Base-by-base conservation (phyloP, 2,888 invertebrate species). In the Conomelus anceps region DNA sequence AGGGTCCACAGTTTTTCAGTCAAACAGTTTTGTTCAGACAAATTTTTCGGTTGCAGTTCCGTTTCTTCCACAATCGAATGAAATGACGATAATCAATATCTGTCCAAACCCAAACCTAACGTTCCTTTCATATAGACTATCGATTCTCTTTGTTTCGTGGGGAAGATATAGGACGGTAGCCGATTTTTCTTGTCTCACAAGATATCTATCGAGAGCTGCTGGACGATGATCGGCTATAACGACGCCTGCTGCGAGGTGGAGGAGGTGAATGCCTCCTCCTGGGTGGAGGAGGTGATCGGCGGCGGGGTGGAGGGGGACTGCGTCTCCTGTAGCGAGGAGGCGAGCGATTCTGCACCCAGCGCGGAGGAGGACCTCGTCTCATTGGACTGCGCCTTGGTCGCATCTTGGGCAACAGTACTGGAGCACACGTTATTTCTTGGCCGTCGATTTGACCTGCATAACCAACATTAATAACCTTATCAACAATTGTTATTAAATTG, bases 401-500 rank as follows among this genome's bases (percentile, higher is more conserved):
- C 20, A 90, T 89, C 41, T 91, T 96, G 84, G 96, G 97, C 88
- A 98, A 94, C 92, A 98, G 94, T 90, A 99, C 98, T n/a, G 98
- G 98, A 84, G 98, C 98, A 34, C 98, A 98, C 23, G 98, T 98
- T 89, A 99, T 97, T 94, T 98, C 98, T 93, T 98, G 98, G 0
- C 95, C 95, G 94, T 99, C 98, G 92, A 99, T 97, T 94, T 99
- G 98, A 89, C 98, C 96, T 96, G 92, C 3, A 90, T 89, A 6
- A 34, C 6, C 3, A 4, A 7, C 26, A 26, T 7, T n/a, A n/a
- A n/a, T n/a, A n/a, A n/a, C n/a, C n/a, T n/a, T n/a, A n/a, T n/a
- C n/a, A n/a, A n/a, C n/a, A n/a, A n/a, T n/a, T n/a, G n/a, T n/a
- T n/a, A n/a, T n/a, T n/a, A n/a, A n/a, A n/a, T n/a, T n/a, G n/a